Conservation (phyloP, 2,888 invertebrate genomes). For the Drosophila conformis region DNA sequence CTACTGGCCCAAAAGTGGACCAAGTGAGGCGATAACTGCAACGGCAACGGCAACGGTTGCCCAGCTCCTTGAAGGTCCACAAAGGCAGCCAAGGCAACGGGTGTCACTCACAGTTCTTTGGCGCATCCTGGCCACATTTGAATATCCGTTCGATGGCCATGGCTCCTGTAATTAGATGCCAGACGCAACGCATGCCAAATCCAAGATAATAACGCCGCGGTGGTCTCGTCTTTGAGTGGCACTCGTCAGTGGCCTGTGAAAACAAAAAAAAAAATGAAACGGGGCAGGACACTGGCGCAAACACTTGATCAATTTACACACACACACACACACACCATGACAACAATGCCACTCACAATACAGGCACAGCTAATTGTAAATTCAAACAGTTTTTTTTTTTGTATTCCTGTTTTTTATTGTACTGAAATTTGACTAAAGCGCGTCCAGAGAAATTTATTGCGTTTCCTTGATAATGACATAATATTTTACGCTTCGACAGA, state of each 20-base stretch:
- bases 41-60: slow-evolving; percentile 40
- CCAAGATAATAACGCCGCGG: slow-evolving; percentile 77
- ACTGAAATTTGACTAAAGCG: slow-evolving; percentile 72
- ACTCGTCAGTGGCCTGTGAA: slow-evolving; percentile 75
- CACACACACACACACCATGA: slow-evolving; percentile 61
- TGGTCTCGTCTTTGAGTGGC: slow-evolving; percentile 67
- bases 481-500: slow-evolving; percentile 82
- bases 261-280: slow-evolving; percentile 35
- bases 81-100: slow-evolving; percentile 59
- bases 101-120: slow-evolving; percentile 70
- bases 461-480: slow-evolving; percentile 81
- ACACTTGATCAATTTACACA: slow-evolving; percentile 74
- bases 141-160: slow-evolving; percentile 51
- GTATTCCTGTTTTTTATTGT: slow-evolving; percentile 35
- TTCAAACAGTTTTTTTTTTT: slow-evolving; percentile 61
- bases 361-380: slow-evolving; percentile 78
- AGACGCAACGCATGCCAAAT: slow-evolving; percentile 70
- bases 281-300: slow-evolving; percentile 70
- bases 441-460: slow-evolving; percentile 73
- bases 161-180: slow-evolving; percentile 76
- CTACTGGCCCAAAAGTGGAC: slow-evolving; percentile 14
- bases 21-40: slow-evolving; percentile 12
- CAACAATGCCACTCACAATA: slow-evolving; percentile 53
- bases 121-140: slow-evolving; percentile 48
- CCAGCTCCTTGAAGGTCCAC: slow-evolving; percentile 44